Base-by-base conservation (phyloP, 2,888 invertebrate species). In the Hecatera dysodea region DNA sequence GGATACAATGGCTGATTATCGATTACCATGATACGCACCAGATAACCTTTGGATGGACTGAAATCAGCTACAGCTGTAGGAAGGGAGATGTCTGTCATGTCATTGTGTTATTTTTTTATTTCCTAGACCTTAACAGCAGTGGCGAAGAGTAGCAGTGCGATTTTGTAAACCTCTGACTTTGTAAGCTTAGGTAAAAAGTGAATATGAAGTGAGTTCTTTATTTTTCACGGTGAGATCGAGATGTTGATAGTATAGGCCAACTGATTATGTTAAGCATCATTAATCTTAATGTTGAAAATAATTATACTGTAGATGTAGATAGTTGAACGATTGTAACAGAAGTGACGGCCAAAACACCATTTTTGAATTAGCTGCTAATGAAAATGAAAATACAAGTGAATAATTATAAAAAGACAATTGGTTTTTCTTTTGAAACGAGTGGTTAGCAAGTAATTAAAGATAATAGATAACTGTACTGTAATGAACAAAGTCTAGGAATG, bases 361-460 rank as follows among this genome's bases (percentile, higher is more conserved):
- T 61, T 56, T n/a, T 27, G 1, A 36, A 50, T 36, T 44, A 50
- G 48, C 12, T 22, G 53, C 27, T 48, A 56, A 50, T 33, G 8
- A 33, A 53, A 60, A 39, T 55, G n/a, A 66, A 55, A 55, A 36
- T 33, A n/a, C 8, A 1, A 0, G 3, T 50, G 22, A 7, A n/a
- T 48, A 12, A 36, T n/a, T 44, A 46, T 29, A 27, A 55, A 52
- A 39, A n/a, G n/a, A n/a, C 52, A 46, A 57, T 52, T 56, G 27
- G 1, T 17, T 42, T 76, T 73, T 76, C 33, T 36, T 67, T 56
- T 7, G 4, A 48, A 56, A 44, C 48, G n/a, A 17, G 22, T 60
- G 2, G 12, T 44, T 42, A 60, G 17, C 2, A 19, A 67, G 36
- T 60, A 29, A 67, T 60, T 48, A 67, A 0, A 75, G 33, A 67